These are phyloP conservation scores for Albula goreensis DNA, from an alignment of 2,113 vertebrate genomes.

Conservation along the genomic window DNA sequence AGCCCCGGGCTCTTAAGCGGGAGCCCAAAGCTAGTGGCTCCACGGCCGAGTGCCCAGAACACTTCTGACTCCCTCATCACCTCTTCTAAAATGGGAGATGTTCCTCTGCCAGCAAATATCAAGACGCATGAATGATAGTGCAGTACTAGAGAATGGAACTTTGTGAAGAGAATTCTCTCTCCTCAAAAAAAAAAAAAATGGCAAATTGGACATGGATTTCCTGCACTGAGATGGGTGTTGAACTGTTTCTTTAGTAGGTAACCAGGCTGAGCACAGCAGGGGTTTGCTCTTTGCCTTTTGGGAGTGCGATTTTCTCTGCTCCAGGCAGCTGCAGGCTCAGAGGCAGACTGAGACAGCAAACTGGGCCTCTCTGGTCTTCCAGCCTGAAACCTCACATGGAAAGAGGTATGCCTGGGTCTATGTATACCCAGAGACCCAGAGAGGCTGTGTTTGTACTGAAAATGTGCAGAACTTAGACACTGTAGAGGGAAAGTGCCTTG, in stretches of 20 bases:
- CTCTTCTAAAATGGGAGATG: background rate
- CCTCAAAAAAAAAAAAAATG: conserved; percentile 16
- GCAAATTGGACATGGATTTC: background rate
- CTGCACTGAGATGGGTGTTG: background rate
- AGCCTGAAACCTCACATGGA: background rate
- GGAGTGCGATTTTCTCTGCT: background rate
- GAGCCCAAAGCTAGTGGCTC: background rate
- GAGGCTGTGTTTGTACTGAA: background rate
- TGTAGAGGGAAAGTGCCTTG: background rate
- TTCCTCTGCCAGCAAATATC: background rate
- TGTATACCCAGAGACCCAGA: background rate
- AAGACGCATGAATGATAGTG: background rate
- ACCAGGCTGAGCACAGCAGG: conserved; percentile 9
- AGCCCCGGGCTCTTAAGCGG: background rate
- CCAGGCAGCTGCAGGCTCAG: background rate
- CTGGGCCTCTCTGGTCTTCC: conserved; percentile 12
- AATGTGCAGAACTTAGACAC: background rate
- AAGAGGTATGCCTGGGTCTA: background rate
- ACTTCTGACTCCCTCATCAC: background rate
- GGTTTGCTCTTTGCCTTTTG: background rate
- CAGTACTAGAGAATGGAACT: background rate
- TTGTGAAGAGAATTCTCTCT: background rate
- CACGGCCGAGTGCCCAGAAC: background rate
- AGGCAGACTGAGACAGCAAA: background rate
- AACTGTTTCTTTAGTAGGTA: conserved; percentile 9